These are phyloP conservation scores for Lucilia cuprina DNA, from an alignment of 1,140 invertebrate genomes.

Conservation along the genomic window DNA sequence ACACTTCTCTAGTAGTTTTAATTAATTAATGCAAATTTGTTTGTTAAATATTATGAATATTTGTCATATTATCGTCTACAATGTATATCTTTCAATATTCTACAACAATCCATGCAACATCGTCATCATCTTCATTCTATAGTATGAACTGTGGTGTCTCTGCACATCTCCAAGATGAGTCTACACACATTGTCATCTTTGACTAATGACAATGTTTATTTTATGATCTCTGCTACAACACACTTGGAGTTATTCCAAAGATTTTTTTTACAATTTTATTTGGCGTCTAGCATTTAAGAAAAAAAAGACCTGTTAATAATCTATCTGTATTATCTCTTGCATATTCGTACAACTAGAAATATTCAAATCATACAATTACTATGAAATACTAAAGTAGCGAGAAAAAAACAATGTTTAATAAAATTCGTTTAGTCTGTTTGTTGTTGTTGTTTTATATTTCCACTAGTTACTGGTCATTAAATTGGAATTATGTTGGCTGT, in stretches of 20 bases:
- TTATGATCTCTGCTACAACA: slow-evolving; percentile 23
- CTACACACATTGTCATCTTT: slow-evolving; percentile 24
- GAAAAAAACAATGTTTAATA: not conserved
- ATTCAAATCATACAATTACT: not conserved
- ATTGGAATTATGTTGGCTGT: slow-evolving; percentile 35
- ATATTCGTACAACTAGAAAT: not conserved
- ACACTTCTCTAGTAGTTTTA: not conserved
- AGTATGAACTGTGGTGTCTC: not conserved
- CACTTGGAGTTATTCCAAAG: slow-evolving; percentile 30
- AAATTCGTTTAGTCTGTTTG: not conserved
- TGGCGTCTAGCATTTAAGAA: not conserved
- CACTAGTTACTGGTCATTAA: slow-evolving; percentile 33
- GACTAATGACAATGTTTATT: slow-evolving; percentile 28
- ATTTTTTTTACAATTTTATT: not conserved
- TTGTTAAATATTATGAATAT: not conserved
- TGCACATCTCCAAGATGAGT: not conserved
- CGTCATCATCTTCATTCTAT: not conserved
- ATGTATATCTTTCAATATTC: not conserved
- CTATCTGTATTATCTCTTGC: slow-evolving; percentile 18
- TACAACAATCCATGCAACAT: not conserved
- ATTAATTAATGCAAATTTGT: slow-evolving; percentile 1
- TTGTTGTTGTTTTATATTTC: not conserved
- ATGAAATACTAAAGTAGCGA: not conserved
- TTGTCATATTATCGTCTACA: not conserved
- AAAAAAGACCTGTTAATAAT: slow-evolving; percentile 30